Percentiles rank a stretch among this genome's conserved stretches.
These are phyloP conservation scores for Nephotettix cincticeps DNA, from an alignment of 1,140 invertebrate genomes.

Conservation along the genomic window DNA sequence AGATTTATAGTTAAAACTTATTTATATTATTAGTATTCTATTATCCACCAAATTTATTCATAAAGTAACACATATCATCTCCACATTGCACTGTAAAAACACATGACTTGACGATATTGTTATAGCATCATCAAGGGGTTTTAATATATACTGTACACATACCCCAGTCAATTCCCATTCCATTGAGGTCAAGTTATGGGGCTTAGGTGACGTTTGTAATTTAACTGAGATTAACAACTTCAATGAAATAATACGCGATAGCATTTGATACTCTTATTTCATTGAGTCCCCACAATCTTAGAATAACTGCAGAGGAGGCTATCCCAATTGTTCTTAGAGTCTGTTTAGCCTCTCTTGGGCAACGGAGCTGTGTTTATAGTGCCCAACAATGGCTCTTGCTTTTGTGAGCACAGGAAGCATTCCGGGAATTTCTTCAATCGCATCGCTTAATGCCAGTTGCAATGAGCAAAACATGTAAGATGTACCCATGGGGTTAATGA, in stretches of 20 bases:
- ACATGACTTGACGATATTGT: not conserved
- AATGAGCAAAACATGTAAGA: constrained; percentile 35
- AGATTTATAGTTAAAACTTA: no score
- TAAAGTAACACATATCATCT: no score
- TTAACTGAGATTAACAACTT: not conserved
- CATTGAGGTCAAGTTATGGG: not conserved
- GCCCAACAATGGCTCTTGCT: constrained; percentile 22
- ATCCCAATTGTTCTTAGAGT: constrained; percentile 12
- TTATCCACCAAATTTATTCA: no score
- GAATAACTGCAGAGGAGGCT: constrained; percentile 8
- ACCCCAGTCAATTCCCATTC: constrained; percentile 2
- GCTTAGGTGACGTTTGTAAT: not conserved
- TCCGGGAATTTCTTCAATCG: constrained; percentile 20
- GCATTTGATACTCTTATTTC: constrained; percentile 22
- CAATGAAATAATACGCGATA: constrained; percentile 11
- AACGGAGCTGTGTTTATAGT: constrained; percentile 19
- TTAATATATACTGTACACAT: constrained; percentile 2
- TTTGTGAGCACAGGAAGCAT: not conserved
- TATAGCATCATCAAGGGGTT: constrained; percentile 1
- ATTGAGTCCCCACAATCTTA: constrained; percentile 12
- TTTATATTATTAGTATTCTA: no score
- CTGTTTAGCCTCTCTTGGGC: not conserved
- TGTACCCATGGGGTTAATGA: constrained; percentile 24
- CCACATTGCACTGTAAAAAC: no score
- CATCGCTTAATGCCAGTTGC: constrained; percentile 29